Evolutionary conservation across 2,113 vertebrate genomes (phyloP).

Genomic region (Sus scrofa): T2T-Sscrofa CM000813.6:5347501-5348000

Average conservation of each 20-base stretch:
- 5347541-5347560: background rate
- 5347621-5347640: background rate
- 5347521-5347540: background rate
- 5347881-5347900: slow-evolving; percentile 5
- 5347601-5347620: slow-evolving; percentile 19
- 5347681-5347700: background rate
- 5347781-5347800: slow-evolving; percentile 48
- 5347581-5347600: background rate
- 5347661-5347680: slow-evolving; percentile 4
- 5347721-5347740: slow-evolving; percentile 45
- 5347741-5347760: slow-evolving; percentile 17
- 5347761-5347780: background rate
- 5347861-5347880: slow-evolving; percentile 28
- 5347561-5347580: background rate
- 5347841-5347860: slow-evolving; percentile 45
- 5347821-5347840: background rate
- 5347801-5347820: background rate
- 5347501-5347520: slow-evolving; percentile 45
- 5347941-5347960: background rate
- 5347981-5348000: slow-evolving; percentile 8
- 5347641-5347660: slow-evolving; percentile 43
- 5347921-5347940: slow-evolving; percentile 35
- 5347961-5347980: background rate
- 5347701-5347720: slow-evolving; percentile 20
- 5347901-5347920: background rate